phyloP scores from a whole-genome alignment of 2,888 invertebrate genomes.

The Odontocerum albicorne region DNA sequence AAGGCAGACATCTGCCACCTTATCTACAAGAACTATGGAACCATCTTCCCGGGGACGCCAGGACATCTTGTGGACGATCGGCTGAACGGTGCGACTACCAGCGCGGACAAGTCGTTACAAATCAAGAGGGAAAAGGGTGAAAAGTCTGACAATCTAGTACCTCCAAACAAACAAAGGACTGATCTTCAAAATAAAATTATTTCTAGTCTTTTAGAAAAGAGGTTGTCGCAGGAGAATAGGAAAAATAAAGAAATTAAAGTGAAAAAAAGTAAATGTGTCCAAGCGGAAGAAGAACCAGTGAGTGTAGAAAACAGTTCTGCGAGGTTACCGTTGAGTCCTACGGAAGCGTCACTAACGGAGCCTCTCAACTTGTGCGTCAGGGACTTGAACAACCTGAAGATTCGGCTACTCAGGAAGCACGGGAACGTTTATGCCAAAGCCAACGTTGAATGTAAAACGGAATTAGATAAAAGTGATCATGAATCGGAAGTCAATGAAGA shows the following conservation, averaged over 20 bases:
- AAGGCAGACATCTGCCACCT: conserved; percentile 91
- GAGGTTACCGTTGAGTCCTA: conserved; percentile 43
- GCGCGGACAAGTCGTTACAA: conserved; percentile 42
- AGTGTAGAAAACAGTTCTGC: conserved; percentile 45
- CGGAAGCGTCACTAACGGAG: conserved; percentile 54
- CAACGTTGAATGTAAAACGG: conserved; percentile 61
- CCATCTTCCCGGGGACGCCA: conserved; percentile 77
- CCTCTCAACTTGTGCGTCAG: conserved; percentile 83
- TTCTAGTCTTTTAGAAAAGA: conserved; percentile 68
- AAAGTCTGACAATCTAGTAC: conserved; percentile 37
- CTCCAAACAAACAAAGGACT: conserved; percentile 53
- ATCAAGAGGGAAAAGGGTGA: conserved; percentile 37
- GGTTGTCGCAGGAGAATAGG: conserved; percentile 68
- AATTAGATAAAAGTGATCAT: conserved; percentile 41
- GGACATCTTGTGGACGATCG: conserved; percentile 55
- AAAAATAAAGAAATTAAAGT: conserved; percentile 45
- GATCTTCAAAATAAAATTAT: conserved; percentile 70
- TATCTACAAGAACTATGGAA: conserved; percentile 90
- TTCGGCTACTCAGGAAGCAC: conserved; percentile 63
- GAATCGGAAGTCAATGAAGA: conserved; percentile 19
- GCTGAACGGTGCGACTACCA: conserved; percentile 41
- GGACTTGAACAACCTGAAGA: conserved; percentile 70
- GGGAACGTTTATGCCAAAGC: conserved; percentile 62
- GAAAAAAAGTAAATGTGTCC: conserved; percentile 24
- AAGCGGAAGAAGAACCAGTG: conserved; percentile 18